A percentile compares a stretch with the other conserved stretches of the same genome.
phyloP scores from a whole-genome alignment of 2,888 invertebrate genomes.

The Agriopis leucophaearia region DNA sequence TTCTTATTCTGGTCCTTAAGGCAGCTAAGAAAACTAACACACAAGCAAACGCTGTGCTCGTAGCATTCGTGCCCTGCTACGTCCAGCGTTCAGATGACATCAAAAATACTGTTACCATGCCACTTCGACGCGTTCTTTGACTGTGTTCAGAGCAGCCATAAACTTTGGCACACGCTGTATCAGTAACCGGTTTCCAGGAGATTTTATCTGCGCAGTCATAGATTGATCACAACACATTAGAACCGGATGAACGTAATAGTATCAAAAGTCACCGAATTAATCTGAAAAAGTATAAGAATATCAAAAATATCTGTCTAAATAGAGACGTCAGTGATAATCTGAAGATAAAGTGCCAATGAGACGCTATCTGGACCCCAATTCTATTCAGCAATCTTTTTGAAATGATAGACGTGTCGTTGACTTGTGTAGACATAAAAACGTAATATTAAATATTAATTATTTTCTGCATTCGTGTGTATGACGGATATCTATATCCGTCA shows the following conservation, averaged over 20 bases:
- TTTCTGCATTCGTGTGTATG: too few species aligned
- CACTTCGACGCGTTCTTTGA: neutral
- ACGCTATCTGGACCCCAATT: slow-evolving; percentile 61
- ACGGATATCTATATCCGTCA: too few species aligned
- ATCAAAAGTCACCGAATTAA: slow-evolving; percentile 36
- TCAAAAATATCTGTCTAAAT: slow-evolving; percentile 70
- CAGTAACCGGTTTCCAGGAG: slow-evolving; percentile 46
- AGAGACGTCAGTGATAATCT: slow-evolving; percentile 80
- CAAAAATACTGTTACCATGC: neutral
- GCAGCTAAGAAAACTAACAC: too few species aligned
- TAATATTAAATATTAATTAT: too few species aligned
- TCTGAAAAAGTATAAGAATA: slow-evolving; percentile 33
- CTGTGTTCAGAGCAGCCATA: neutral
- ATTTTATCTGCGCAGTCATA: slow-evolving; percentile 49
- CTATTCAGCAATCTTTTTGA: neutral
- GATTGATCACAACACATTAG: slow-evolving; percentile 66
- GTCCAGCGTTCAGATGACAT: neutral
- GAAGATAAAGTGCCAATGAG: slow-evolving; percentile 74
- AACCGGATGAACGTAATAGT: slow-evolving; percentile 60
- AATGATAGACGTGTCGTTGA: neutral
- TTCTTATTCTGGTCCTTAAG: too few species aligned
- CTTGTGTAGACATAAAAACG: too few species aligned
- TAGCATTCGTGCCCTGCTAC: neutral
- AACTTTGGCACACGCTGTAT: slow-evolving; percentile 13
- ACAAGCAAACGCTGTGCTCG: too few species aligned